phyloP scores from a whole-genome alignment of 2,797 vertebrate genomes.

The Xenopus petersii region DNA sequence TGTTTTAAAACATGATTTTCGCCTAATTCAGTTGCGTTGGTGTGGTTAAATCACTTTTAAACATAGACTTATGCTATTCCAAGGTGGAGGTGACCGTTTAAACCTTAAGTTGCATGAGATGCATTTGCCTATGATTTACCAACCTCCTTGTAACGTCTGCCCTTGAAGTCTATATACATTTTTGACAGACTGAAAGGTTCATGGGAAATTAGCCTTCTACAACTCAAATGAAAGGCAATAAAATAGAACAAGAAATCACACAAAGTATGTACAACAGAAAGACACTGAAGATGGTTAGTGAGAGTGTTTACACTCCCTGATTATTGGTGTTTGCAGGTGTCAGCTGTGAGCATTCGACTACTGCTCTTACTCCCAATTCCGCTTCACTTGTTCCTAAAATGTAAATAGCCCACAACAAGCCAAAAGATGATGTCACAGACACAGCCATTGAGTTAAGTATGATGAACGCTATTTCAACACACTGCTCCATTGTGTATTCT shows the following conservation, averaged over 20 bases:
- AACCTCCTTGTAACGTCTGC: too few relatives aligned
- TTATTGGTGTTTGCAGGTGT: constrained; percentile 46
- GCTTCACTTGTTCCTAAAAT: constrained; percentile 42
- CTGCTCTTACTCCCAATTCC: constrained; percentile 37
- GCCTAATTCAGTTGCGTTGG: too few relatives aligned
- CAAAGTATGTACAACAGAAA: constrained; percentile 24
- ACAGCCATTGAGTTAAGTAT: constrained; percentile 42
- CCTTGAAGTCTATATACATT: constrained; percentile 5
- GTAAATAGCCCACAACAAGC: constrained; percentile 42
- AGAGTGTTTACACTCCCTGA: constrained; percentile 26
- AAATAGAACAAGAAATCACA: constrained; percentile 8
- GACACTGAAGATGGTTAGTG: constrained; percentile 30
- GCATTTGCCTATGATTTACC: too few relatives aligned
- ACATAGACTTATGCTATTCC: background rate
- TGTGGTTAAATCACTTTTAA: too few relatives aligned
- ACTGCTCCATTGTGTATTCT: constrained; percentile 41
- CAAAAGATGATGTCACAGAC: constrained; percentile 44
- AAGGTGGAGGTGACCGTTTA: background rate
- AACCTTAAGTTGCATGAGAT: background rate
- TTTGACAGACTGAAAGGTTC: constrained; percentile 23
- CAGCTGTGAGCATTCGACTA: constrained; percentile 42
- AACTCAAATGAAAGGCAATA: constrained; percentile 26
- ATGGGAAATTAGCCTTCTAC: constrained; percentile 25
- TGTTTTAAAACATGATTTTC: too few relatives aligned
- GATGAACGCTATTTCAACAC: constrained; percentile 31